Evolutionary conservation across 2,113 vertebrate species (phyloP).

Genomic region (Bombycilla garrulus): DNA sequence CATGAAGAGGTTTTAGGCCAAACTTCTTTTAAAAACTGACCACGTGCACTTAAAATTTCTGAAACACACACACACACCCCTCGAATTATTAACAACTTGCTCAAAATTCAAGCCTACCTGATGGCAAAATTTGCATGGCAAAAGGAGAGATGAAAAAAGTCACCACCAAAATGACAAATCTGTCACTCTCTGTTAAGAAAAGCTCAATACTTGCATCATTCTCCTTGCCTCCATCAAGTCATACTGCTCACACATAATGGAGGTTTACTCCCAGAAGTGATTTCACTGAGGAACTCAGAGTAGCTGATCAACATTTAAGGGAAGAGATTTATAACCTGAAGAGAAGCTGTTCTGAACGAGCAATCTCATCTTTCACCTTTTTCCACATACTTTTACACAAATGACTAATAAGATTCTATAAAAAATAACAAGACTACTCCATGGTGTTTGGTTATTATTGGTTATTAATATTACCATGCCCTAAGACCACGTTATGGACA

Average conservation of each 20-base stretch:
- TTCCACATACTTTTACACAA: neutral
- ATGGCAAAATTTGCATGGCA: neutral
- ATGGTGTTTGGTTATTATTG: neutral
- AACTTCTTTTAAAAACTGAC: neutral
- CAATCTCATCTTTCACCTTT: neutral
- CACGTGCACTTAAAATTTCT: neutral
- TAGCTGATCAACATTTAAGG: neutral
- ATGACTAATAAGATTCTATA: neutral
- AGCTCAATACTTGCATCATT: neutral
- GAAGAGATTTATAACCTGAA: neutral
- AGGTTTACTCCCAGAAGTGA: neutral
- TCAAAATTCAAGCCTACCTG: neutral
- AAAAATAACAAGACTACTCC: neutral
- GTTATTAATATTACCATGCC: neutral
- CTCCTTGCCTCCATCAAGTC: neutral
- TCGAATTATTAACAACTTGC: neutral
- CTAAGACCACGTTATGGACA: neutral
- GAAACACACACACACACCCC: rapidly evolving
- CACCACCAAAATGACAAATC: neutral
- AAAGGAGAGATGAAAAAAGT: neutral
- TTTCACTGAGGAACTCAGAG: neutral
- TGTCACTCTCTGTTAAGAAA: neutral
- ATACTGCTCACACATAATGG: neutral
- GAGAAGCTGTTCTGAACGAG: neutral
- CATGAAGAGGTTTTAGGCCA: neutral